A percentile compares a stretch with the other conserved stretches of the same genome.
Conservation (phyloP, 2,797 vertebrate species). For the Tolypeutes matacus region DNA sequence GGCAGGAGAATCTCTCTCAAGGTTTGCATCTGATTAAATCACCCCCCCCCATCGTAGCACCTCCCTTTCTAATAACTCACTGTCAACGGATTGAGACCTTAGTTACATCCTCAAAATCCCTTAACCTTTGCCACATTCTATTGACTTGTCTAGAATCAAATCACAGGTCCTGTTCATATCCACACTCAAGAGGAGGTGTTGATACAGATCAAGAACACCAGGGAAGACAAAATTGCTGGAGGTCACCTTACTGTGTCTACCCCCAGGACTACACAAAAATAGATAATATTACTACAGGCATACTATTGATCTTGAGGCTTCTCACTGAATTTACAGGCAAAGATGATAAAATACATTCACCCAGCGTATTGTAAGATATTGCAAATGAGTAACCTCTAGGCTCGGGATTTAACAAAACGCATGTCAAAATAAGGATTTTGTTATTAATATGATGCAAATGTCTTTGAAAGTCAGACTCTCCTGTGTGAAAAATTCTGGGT, state of each 20-base stretch:
- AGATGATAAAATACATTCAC: constrained; percentile 11
- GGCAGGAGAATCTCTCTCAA: background rate
- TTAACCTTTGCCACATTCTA: background rate
- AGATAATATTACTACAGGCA: background rate
- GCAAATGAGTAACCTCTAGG: background rate
- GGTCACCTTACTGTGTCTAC: background rate
- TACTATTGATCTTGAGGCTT: background rate
- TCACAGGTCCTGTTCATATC: background rate
- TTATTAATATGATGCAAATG: constrained; percentile 57
- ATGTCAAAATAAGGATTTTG: constrained; percentile 73
- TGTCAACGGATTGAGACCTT: background rate
- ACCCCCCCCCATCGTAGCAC: background rate
- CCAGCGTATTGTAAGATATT: background rate
- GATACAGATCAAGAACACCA: background rate
- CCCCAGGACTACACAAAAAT: background rate
- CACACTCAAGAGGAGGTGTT: background rate
- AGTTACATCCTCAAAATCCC: background rate
- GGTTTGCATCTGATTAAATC: background rate
- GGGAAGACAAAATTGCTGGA: background rate
- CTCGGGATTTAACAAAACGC: constrained; percentile 8
- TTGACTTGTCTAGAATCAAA: background rate
- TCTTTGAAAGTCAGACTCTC: constrained; percentile 31
- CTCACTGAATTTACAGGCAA: background rate
- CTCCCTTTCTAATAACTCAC: background rate
- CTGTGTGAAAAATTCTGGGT: constrained; percentile 45